Conservation (phyloP, 2,888 invertebrate species). For the Eilema depressum region DNA sequence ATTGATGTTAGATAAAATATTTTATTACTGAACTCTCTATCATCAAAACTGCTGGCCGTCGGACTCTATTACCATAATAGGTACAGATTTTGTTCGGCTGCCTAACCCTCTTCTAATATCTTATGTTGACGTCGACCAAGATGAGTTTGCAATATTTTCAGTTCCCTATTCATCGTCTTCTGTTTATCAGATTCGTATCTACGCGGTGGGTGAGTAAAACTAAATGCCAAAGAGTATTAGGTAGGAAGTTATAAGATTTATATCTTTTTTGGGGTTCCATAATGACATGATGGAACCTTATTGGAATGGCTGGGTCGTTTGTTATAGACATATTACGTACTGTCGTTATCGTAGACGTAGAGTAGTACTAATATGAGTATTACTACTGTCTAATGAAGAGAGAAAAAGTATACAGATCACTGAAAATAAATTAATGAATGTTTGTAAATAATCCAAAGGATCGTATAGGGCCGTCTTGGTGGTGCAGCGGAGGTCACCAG, state of each 20-base stretch:
- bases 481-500: no score
- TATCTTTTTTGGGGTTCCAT: slow-evolving; percentile 5
- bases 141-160: slow-evolving; percentile 72
- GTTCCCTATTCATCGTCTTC: slow-evolving; percentile 49
- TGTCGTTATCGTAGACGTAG: no score
- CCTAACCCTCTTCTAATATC: slow-evolving; percentile 69
- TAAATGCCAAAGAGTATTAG: not conserved
- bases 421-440: no score
- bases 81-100: slow-evolving; percentile 66
- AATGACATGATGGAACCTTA: not conserved
- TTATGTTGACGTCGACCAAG: slow-evolving; percentile 62
- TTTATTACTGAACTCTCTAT: slow-evolving; percentile 47
- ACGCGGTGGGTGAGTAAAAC: not conserved
- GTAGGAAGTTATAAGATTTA: not conserved
- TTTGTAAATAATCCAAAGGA: no score
- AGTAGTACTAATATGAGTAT: no score
- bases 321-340: no score
- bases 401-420: no score
- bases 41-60: slow-evolving; percentile 54
- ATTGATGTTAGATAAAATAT: slow-evolving; percentile 50
- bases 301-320: not conserved
- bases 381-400: no score
- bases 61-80: slow-evolving; percentile 72
- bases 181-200: slow-evolving; percentile 57
- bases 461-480: no score